Evolutionary conservation across 2,797 vertebrate genomes (phyloP).

Genomic region (Streptopelia turtur): DNA sequence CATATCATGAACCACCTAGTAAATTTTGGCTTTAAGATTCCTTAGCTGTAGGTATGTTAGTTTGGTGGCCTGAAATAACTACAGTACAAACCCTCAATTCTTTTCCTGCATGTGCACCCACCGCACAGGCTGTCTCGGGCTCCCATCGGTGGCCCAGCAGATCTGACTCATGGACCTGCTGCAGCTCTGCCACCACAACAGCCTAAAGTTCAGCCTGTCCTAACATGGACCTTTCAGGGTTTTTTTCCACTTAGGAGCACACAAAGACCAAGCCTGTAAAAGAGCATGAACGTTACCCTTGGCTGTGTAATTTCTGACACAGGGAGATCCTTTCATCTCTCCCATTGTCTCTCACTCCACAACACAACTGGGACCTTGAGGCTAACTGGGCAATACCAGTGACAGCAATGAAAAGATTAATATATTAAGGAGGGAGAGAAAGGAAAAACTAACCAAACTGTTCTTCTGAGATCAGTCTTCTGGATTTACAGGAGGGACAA

Average conservation of each 20-base stretch:
- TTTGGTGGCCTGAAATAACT: not conserved
- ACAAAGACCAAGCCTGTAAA: not conserved
- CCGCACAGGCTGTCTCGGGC: fast-evolving
- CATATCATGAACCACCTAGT: not conserved
- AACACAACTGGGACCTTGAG: not conserved
- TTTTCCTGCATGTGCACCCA: not conserved
- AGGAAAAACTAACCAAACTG: not conserved
- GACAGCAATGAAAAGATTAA: not conserved
- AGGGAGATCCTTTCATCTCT: not conserved
- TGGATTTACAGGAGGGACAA: not conserved
- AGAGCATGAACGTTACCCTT: not conserved
- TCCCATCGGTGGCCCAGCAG: not conserved
- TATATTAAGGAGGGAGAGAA: not conserved
- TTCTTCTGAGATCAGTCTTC: not conserved
- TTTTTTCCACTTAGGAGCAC: not conserved
- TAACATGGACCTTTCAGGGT: not conserved
- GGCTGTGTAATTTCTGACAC: not conserved
- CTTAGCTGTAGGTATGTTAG: not conserved
- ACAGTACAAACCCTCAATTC: not conserved
- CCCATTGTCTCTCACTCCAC: fast-evolving
- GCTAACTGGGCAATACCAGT: not conserved
- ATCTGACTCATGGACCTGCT: not conserved
- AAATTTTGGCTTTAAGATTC: constrained; percentile 8
- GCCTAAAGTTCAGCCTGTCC: not conserved
- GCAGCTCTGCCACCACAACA: not conserved